These are phyloP conservation scores for Bombus breviceps DNA, from an alignment of 1,140 invertebrate genomes.

Conservation along the genomic window DNA sequence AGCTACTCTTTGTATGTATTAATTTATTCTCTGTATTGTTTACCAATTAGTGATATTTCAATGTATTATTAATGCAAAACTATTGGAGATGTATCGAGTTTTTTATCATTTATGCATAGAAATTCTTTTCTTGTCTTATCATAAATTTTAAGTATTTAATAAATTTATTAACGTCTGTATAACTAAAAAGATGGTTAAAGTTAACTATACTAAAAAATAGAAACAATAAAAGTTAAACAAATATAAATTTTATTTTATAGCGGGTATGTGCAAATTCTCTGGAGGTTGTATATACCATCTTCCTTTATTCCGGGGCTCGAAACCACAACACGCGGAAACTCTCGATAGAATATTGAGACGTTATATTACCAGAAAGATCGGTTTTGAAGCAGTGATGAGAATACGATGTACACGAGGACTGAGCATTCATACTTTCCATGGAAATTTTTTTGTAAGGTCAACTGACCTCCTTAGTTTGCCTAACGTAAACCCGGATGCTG, in stretches of 20 bases:
- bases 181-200: not conserved
- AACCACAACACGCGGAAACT: slow-evolving; percentile 87
- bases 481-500: slow-evolving; percentile 99
- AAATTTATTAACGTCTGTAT: not conserved
- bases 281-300: slow-evolving; percentile 97
- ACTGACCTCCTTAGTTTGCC: slow-evolving; percentile 98
- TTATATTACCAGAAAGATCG: slow-evolving; percentile 98
- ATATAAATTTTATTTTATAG: slow-evolving; percentile 80
- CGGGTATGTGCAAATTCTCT: slow-evolving; percentile 97
- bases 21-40: not conserved
- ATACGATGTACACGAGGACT: slow-evolving; percentile 96
- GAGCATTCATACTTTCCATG: slow-evolving; percentile 98
- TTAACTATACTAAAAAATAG: not conserved
- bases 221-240: not conserved
- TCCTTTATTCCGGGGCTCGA: slow-evolving; percentile 92
- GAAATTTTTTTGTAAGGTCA: slow-evolving; percentile 99
- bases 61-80: too few relatives aligned
- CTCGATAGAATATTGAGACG: slow-evolving; percentile 92
- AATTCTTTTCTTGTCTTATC: not conserved
- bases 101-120: slow-evolving; percentile 1
- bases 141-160: not conserved
- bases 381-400: slow-evolving; percentile 99
- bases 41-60: not conserved
- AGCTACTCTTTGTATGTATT: slow-evolving; percentile 93
- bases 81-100: too few relatives aligned